These are phyloP conservation scores for Morpho achilles DNA, from an alignment of 2,888 invertebrate species.

Conservation along the genomic window DNA sequence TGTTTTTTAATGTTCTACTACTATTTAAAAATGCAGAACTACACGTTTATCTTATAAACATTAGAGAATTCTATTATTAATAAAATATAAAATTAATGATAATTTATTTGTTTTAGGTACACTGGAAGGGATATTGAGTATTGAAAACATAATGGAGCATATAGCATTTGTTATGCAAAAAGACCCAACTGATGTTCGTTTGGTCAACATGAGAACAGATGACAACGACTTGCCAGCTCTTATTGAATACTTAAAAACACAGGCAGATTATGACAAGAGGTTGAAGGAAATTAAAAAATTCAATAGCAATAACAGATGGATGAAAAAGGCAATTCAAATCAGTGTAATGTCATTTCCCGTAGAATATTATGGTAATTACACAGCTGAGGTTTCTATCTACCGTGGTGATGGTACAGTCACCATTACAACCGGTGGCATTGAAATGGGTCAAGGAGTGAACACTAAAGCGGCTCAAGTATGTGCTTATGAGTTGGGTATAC, in stretches of 20 bases:
- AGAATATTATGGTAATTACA: conserved; percentile 73
- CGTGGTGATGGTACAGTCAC: conserved; percentile 84
- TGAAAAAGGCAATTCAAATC: conserved; percentile 83
- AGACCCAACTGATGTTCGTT: conserved; percentile 79
- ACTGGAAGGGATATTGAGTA: conserved; percentile 78
- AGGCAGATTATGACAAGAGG: conserved; percentile 76
- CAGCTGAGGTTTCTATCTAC: conserved; percentile 82
- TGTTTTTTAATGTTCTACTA: too few species aligned
- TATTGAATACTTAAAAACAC: conserved; percentile 60
- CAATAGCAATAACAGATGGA: conserved; percentile 85
- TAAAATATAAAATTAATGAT: too few species aligned
- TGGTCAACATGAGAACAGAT: conserved; percentile 72
- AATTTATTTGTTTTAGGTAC: conserved; percentile 53
- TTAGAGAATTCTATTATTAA: too few species aligned
- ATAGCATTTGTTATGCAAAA: conserved; percentile 77
- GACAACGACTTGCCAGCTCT: conserved; percentile 70
- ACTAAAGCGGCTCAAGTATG: conserved; percentile 89
- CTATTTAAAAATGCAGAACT: too few species aligned
- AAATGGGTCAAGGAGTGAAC: conserved; percentile 89
- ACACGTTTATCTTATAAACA: too few species aligned
- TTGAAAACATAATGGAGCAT: conserved; percentile 85
- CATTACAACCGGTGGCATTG: conserved; percentile 83
- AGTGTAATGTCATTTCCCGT: conserved; percentile 84
- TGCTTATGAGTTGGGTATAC: conserved; percentile 85
- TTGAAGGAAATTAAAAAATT: conserved; percentile 72